These are phyloP conservation scores for Rattus norvegicus DNA, from an alignment of 2,113 vertebrate species.

Conservation along the genomic window DNA sequence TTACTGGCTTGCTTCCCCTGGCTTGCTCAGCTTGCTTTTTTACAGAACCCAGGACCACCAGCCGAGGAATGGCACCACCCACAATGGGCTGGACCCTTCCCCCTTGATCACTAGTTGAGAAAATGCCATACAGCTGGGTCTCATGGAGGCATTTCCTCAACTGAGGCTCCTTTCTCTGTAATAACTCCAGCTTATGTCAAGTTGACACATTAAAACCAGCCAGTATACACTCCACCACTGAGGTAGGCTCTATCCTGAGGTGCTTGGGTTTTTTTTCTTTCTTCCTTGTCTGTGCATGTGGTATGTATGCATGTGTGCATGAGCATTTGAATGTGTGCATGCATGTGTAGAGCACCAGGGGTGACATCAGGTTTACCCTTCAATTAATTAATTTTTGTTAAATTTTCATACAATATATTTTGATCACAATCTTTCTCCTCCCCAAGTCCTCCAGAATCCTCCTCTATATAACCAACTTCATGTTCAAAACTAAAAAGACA, in stretches of 20 bases:
- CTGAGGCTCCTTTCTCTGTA: too few relatives aligned
- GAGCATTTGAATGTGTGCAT: background rate
- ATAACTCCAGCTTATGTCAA: too few relatives aligned
- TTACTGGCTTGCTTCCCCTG: too few relatives aligned
- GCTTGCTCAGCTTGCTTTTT: too few relatives aligned
- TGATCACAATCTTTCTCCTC: background rate
- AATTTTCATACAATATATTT: background rate
- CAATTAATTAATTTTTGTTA: background rate
- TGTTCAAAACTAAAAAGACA: background rate
- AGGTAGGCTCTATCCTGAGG: background rate
- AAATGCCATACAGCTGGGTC: too few relatives aligned
- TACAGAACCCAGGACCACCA: too few relatives aligned
- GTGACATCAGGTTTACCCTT: background rate
- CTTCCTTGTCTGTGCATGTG: background rate
- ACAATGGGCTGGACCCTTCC: too few relatives aligned
- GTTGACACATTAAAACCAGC: too few relatives aligned
- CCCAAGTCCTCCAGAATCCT: background rate
- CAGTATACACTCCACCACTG: too few relatives aligned
- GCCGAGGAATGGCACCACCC: too few relatives aligned
- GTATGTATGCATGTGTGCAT: background rate
- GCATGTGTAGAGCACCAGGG: background rate
- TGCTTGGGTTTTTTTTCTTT: background rate
- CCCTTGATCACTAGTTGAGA: too few relatives aligned
- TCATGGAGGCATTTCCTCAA: too few relatives aligned
- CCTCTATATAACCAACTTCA: background rate